phyloP scores from a whole-genome alignment of 2,888 invertebrate genomes.

The Punctoribates punctum region DNA sequence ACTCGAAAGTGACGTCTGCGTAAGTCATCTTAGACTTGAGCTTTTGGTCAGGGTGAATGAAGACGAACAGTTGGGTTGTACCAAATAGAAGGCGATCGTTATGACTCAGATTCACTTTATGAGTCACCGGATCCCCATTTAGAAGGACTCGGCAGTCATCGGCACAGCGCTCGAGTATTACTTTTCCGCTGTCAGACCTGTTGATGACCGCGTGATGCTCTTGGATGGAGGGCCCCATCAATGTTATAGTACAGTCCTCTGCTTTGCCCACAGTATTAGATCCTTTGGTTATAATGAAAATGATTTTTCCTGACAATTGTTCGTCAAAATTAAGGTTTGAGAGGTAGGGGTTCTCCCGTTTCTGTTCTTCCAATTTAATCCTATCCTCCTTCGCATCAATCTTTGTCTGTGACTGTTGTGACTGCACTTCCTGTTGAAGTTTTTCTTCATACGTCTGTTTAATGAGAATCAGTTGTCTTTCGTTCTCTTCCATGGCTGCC shows the following conservation, averaged over 20 bases:
- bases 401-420: slow-evolving; percentile 50
- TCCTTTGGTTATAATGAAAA: slow-evolving; percentile 57
- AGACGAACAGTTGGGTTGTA: slow-evolving; percentile 59
- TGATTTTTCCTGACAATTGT: slow-evolving; percentile 57
- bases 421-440: slow-evolving; percentile 44
- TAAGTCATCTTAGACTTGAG: slow-evolving; percentile 51
- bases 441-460: slow-evolving; percentile 56
- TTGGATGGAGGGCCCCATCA: slow-evolving; percentile 58
- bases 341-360: slow-evolving; percentile 54
- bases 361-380: slow-evolving; percentile 50
- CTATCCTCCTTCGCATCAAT: slow-evolving; percentile 32
- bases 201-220: slow-evolving; percentile 57
- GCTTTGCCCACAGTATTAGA: slow-evolving; percentile 55
- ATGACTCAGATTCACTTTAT: slow-evolving; percentile 56
- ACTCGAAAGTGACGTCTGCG: slow-evolving; percentile 57
- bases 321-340: slow-evolving; percentile 61
- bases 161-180: slow-evolving; percentile 53
- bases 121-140: slow-evolving; percentile 57
- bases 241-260: slow-evolving; percentile 54
- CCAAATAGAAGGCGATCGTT: slow-evolving; percentile 61
- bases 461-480: slow-evolving; percentile 58
- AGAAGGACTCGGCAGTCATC: slow-evolving; percentile 55
- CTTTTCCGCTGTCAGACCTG: slow-evolving; percentile 51
- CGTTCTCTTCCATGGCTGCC: slow-evolving; percentile 56
- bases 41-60: slow-evolving; percentile 56